A percentile compares a stretch with the other conserved stretches of the same genome.
Conservation (phyloP, 1,140 invertebrate species). For the Drosophila tristis region DNA sequence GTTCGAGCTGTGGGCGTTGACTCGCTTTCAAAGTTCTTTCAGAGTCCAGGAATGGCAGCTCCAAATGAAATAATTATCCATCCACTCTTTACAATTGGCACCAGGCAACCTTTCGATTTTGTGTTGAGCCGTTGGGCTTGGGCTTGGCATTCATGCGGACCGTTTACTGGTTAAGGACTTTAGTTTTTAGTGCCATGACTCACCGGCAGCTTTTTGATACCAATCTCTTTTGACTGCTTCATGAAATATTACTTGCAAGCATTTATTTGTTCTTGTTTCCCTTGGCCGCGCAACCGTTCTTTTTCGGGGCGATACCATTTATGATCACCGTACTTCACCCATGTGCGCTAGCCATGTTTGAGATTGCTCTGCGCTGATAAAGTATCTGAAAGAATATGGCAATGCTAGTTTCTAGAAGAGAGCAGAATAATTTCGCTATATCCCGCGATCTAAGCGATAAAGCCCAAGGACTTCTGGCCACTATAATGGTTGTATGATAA, state of each 20-base stretch:
- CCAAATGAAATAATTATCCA: slow-evolving; percentile 43
- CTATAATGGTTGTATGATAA: too few relatives aligned
- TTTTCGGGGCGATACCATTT: too few relatives aligned
- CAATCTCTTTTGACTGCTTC: slow-evolving; percentile 15
- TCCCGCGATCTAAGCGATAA: too few relatives aligned
- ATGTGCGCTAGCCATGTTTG: too few relatives aligned
- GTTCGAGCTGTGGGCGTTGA: slow-evolving; percentile 20
- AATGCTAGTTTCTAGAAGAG: too few relatives aligned
- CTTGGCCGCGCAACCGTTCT: too few relatives aligned
- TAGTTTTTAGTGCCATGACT: slow-evolving; percentile 23
- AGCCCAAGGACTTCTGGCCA: too few relatives aligned
- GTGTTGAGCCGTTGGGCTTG: slow-evolving; percentile 39
- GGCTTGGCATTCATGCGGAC: slow-evolving; percentile 33
- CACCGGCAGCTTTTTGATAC: slow-evolving; percentile 9
- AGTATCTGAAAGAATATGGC: too few relatives aligned
- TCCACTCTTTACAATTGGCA: slow-evolving; percentile 27
- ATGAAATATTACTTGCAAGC: slow-evolving; percentile 5
- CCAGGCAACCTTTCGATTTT: slow-evolving; percentile 37
- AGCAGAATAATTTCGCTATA: too few relatives aligned
- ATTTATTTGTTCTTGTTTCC: background rate
- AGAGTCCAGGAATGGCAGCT: slow-evolving; percentile 17
- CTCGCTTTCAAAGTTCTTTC: slow-evolving; percentile 11
- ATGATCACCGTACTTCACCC: too few relatives aligned
- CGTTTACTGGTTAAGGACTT: slow-evolving; percentile 11
- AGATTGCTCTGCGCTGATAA: too few relatives aligned